phyloP scores from a whole-genome alignment of 2,888 invertebrate species.

The Chymomyza fuscimana region DNA sequence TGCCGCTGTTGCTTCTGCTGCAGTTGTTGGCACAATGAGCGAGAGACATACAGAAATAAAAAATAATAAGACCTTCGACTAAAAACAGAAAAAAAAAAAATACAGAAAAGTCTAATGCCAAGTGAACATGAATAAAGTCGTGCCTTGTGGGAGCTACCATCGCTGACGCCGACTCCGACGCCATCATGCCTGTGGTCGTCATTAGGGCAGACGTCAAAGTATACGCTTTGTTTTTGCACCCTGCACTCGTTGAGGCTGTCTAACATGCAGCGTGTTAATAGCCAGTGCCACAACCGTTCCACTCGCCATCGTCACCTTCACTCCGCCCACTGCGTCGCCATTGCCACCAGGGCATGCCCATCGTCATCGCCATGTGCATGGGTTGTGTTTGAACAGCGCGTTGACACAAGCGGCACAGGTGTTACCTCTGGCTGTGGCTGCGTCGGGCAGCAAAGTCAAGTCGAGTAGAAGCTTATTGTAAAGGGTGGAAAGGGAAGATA shows the following conservation, averaged over 20 bases:
- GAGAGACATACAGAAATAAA: constrained; percentile 24
- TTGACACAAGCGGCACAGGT: constrained; percentile 14
- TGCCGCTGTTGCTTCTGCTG: constrained; percentile 32
- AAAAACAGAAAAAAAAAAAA: constrained; percentile 13
- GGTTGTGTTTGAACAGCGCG: constrained; percentile 12
- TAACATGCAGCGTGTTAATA: constrained; percentile 60
- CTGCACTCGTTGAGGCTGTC: background rate
- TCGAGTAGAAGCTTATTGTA: constrained; percentile 13
- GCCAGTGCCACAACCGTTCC: constrained; percentile 40
- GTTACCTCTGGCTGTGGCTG: constrained; percentile 13
- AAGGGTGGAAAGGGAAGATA: constrained; percentile 2
- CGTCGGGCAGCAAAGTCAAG: constrained; percentile 1
- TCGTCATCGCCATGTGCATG: background rate
- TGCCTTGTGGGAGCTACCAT: constrained; percentile 46
- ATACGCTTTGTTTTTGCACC: constrained; percentile 56
- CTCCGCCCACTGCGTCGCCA: background rate
- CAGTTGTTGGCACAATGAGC: constrained; percentile 58
- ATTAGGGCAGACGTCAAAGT: constrained; percentile 70
- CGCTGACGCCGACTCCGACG: constrained; percentile 8
- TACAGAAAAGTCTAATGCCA: constrained; percentile 57
- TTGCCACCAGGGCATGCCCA: background rate
- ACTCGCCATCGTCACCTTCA: background rate
- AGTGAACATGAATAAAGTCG: constrained; percentile 64
- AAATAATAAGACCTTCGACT: background rate
- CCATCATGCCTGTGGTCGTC: constrained; percentile 58